Conservation (phyloP, 2,113 vertebrate genomes). For the Neolamprologus variostigma region DNA sequence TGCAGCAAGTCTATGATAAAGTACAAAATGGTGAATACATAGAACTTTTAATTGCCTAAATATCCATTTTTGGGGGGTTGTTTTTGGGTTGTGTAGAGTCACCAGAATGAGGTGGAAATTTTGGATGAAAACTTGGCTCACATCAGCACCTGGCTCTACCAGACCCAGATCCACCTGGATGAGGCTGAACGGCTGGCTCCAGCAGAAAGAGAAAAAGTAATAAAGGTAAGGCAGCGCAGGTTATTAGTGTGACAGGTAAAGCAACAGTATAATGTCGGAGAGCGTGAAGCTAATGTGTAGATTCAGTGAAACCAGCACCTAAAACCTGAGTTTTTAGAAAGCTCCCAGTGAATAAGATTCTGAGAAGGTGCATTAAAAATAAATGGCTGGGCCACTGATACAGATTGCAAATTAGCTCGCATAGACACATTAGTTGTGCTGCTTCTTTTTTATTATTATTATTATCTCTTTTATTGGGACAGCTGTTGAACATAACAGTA, state of each 20-base stretch:
- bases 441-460: neutral
- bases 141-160: slow-evolving; percentile 98
- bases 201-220: slow-evolving; percentile 78
- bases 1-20: neutral
- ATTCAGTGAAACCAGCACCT: neutral
- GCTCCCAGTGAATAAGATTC: neutral
- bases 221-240: slow-evolving; percentile 73
- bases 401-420: neutral
- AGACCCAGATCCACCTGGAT: slow-evolving; percentile 91
- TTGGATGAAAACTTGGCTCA: slow-evolving; percentile 96
- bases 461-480: too few relatives aligned
- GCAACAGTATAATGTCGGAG: neutral
- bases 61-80: neutral
- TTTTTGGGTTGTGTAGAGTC: slow-evolving; percentile 71
- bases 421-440: neutral
- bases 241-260: neutral
- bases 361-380: neutral
- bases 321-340: neutral
- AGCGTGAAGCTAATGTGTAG: neutral
- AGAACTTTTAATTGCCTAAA: neutral
- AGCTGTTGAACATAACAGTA: too few relatives aligned
- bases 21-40: neutral
- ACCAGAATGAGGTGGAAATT: slow-evolving; percentile 90
- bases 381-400: neutral
- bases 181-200: slow-evolving; percentile 85